Percentiles rank a stretch among this genome's conserved stretches.
Evolutionary conservation across 2,888 invertebrate genomes (phyloP).

Genomic region (Mesorhabditis sp.): DNA sequence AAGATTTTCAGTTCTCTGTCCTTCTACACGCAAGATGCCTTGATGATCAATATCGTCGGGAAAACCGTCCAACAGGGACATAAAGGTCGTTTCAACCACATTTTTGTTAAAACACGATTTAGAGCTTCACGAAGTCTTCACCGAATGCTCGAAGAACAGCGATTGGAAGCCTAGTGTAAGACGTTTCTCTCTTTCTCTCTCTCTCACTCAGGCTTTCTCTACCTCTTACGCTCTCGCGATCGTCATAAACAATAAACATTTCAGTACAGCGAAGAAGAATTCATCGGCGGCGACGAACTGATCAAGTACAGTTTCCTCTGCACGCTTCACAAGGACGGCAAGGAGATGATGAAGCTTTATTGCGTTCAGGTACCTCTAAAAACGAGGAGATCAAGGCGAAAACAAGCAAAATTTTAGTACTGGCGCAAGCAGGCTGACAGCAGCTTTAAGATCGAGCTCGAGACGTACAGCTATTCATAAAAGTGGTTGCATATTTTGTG

Average conservation of each 20-base stretch:
- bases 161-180: not conserved
- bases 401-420: no score
- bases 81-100: not conserved
- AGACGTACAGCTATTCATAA: no score
- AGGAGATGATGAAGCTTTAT: not conserved
- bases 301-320: not conserved
- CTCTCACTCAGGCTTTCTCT: not conserved
- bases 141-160: not conserved
- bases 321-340: not conserved
- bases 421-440: no score
- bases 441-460: no score
- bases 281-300: not conserved
- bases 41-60: constrained; percentile 3
- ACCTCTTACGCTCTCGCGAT: not conserved
- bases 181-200: no score
- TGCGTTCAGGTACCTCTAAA: not conserved
- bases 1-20: not conserved
- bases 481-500: no score
- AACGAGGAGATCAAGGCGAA: no score
- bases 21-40: constrained; percentile 1
- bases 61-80: not conserved
- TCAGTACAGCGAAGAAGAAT: not conserved
- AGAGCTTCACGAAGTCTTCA: not conserved
- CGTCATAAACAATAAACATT: not conserved
- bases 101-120: not conserved